Base-by-base conservation (phyloP, 2,888 invertebrate genomes). In the Noctua pronuba region DNA sequence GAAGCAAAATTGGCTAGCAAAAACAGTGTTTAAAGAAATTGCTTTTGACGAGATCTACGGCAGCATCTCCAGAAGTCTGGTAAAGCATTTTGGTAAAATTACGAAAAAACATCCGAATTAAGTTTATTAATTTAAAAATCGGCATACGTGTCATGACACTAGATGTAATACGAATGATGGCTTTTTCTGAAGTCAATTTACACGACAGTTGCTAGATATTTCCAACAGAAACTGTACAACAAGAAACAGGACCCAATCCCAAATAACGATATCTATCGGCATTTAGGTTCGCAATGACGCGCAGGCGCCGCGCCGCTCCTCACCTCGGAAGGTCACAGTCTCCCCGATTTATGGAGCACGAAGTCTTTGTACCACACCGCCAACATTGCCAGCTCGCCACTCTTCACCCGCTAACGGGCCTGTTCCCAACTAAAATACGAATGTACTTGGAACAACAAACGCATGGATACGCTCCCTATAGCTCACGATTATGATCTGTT, bases 341-440 rank as follows among this genome's bases (percentile, higher is more conserved):
- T 90, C 87, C 86, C 88, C 90, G 92, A 96, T 96, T 96, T 95
- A 96, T 96, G 93, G 90, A 89, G 86, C 95, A 95, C 96, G 95
- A 95, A 88, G 92, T 91, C 94, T 96, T 95, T 96, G 95, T 95
- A 91, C 84, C 80, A 87, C 88, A 89, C 94, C 94, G 93, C 94
- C 90, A 90, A 92, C 93, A 92, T 90, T 88, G 90, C 90, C 91
- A 92, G 93, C 90, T 90, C 90, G 90, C 90, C 91, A 92, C 93
- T 91, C 92, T 90, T 93, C 94, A 92, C 91, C 86, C 80, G 85
- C 88, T 92, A 92, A 92, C 91, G 91, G 92, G 82, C 84, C 88
- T 88, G 91, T 90, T 91, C 87, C 74, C 83, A 83, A 83, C 89
- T 91, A 88, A 93, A 92, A 92, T 92, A 92, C 89, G 88, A 90